A percentile compares a stretch with the other conserved stretches of the same genome.
Evolutionary conservation across 1,140 invertebrate species (phyloP).

Genomic region (Drosophila nigromelanica): DNA sequence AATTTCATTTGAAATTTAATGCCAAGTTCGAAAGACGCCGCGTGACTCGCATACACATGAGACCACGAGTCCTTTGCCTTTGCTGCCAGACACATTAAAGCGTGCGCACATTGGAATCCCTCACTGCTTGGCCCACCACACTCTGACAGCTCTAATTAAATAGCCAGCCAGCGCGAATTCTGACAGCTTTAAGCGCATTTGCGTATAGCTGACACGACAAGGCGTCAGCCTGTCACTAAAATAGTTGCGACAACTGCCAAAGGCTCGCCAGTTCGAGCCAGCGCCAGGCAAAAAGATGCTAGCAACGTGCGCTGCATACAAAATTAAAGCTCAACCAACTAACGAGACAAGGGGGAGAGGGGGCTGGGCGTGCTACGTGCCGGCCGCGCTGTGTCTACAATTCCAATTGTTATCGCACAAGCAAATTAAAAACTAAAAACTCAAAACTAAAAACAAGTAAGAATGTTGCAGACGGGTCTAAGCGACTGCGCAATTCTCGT

Average conservation of each 20-base stretch:
- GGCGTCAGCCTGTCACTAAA: slow-evolving; percentile 63
- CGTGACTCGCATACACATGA: slow-evolving; percentile 66
- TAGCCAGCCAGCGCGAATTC: slow-evolving; percentile 55
- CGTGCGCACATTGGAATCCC: slow-evolving; percentile 32
- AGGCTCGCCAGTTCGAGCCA: slow-evolving; percentile 1
- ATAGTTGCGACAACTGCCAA: slow-evolving; percentile 59
- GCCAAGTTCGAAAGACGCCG: slow-evolving; percentile 73
- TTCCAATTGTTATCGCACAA: slow-evolving; percentile 3
- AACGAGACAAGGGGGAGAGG: background rate
- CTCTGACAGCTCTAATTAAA: slow-evolving; percentile 58
- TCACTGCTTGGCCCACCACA: background rate
- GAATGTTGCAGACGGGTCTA: too few relatives aligned
- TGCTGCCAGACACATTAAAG: slow-evolving; percentile 41
- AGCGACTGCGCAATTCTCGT: too few relatives aligned
- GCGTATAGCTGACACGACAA: background rate
- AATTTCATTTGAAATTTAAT: slow-evolving; percentile 81
- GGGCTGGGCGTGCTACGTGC: background rate
- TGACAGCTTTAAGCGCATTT: slow-evolving; percentile 64
- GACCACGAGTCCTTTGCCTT: slow-evolving; percentile 1
- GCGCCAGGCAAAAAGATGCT: slow-evolving; percentile 12
- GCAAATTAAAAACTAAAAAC: slow-evolving; percentile 20
- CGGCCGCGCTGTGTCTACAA: background rate
- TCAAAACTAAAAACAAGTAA: slow-evolving; percentile 1
- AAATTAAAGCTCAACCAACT: slow-evolving; percentile 13
- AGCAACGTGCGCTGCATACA: slow-evolving; percentile 48